Evolutionary conservation across 2,113 vertebrate species (phyloP).

Genomic region (Nestor notabilis): DNA sequence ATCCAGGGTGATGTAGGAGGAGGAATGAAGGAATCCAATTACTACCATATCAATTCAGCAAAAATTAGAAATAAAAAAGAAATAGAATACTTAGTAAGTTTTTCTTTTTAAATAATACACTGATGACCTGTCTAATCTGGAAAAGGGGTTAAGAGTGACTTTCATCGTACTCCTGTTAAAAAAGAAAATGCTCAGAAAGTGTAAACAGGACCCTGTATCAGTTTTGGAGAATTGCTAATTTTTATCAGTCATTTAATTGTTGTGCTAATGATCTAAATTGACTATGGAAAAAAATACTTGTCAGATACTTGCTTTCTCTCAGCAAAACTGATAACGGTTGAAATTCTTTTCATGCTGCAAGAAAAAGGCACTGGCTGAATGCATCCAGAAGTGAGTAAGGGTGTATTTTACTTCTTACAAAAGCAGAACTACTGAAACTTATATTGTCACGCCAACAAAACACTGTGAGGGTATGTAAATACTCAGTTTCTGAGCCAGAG

Average conservation of each 20-base stretch:
- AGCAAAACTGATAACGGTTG: background rate
- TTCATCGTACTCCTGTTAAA: background rate
- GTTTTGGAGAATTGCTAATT: background rate
- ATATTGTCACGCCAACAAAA: background rate
- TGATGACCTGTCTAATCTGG: background rate
- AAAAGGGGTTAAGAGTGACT: background rate
- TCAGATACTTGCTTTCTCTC: background rate
- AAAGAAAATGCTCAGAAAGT: background rate
- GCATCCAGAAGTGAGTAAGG: background rate
- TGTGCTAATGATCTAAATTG: background rate
- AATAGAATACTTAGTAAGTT: background rate
- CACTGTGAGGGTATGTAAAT: rapidly evolving
- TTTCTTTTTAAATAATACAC: background rate
- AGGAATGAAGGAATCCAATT: conserved; percentile 26
- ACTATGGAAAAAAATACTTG: background rate
- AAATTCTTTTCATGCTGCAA: background rate
- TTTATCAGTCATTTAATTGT: background rate
- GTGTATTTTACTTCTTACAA: background rate
- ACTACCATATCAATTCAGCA: background rate
- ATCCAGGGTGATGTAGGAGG: background rate
- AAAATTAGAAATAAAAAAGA: background rate
- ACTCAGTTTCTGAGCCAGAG: background rate
- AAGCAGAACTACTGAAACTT: background rate
- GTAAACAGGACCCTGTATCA: background rate
- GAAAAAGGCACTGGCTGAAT: background rate